Evolutionary conservation across 2,797 vertebrate genomes (phyloP), one percentile per base, ranked within the genome.

Genomic region (Steatocranus sp.): DNA sequence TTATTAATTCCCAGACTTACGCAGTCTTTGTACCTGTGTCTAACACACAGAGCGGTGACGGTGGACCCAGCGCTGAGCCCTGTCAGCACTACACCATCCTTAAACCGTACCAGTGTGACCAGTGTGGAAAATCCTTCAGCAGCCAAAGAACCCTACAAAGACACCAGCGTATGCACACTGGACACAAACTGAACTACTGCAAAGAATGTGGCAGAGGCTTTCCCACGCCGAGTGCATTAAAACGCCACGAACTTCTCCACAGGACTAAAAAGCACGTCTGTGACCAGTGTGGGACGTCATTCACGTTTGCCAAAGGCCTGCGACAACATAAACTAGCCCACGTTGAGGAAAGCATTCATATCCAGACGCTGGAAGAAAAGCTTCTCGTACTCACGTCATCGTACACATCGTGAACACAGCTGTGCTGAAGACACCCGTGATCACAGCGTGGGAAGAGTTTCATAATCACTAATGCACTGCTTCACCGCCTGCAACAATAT

Each of bases 121-220:
- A 74, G 1, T 74, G 43, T 74, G 43, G 70, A 50, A 74, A 49
- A 34, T n/a, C 70, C 5, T 74, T 74, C 70, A 74, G 70, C 48
- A 34, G 30, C 8, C 73, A 51, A 51, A 75, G 73, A 75, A 51
- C 74, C 32, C 14, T 53, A 38, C 70, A 74, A n/a, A 20, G 70
- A 50, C 70, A 74, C 46, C 74, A 53, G 20, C 49, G 74, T 53
- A 74, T 74, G 70, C 74, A 53, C 48, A 53, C 74, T 25, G 49
- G 74, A 7, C 48, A 53, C 70, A 75, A 51, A 53, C 49, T 50
- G 74, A 75, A 36, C 74, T 53, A 36, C 74, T 75, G 74, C 49
- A 51, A 75, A 53, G 49, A 75, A 18, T 51, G 74, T 25, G 74
- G 49, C n/a, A 53, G 48, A 25, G 30, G 49, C 14, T 75, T 75